Evolutionary conservation across 2,113 vertebrate species (phyloP).

Genomic region (Ellobius talpinus): DNA sequence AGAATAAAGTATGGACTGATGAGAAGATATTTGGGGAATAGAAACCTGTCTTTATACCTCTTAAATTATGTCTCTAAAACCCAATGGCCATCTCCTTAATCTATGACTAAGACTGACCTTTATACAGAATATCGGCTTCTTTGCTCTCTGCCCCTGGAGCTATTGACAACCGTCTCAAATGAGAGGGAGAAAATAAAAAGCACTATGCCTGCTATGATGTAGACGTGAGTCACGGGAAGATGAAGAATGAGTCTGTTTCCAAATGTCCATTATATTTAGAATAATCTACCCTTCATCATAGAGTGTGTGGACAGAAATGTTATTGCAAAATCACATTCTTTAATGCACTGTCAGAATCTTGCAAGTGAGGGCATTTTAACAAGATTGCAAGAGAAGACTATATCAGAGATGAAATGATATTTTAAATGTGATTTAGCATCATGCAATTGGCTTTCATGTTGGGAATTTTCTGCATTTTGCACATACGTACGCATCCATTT

Average conservation of each 20-base stretch:
- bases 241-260: not conserved
- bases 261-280: conserved; percentile 49
- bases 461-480: not conserved
- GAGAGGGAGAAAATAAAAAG: not conserved
- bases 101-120: conserved; percentile 66
- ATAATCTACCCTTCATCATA: conserved; percentile 47
- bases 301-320: not conserved
- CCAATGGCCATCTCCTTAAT: not conserved
- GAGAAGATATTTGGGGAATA: not conserved
- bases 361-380: not conserved
- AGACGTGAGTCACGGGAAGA: conserved; percentile 58
- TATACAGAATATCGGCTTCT: not conserved
- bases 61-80: not conserved
- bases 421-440: conserved; percentile 26
- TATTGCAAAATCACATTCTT: conserved; percentile 47
- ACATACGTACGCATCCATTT: not conserved
- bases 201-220: not conserved
- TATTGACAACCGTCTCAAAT: conserved; percentile 20
- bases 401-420: not conserved
- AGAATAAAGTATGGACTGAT: not conserved
- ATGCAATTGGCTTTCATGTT: not conserved
- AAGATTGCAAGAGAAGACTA: conserved; percentile 11
- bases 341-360: not conserved
- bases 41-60: not conserved
- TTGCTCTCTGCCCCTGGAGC: conserved; percentile 11